Base-by-base conservation (phyloP, 2,888 invertebrate species). In the Labia minor region DNA sequence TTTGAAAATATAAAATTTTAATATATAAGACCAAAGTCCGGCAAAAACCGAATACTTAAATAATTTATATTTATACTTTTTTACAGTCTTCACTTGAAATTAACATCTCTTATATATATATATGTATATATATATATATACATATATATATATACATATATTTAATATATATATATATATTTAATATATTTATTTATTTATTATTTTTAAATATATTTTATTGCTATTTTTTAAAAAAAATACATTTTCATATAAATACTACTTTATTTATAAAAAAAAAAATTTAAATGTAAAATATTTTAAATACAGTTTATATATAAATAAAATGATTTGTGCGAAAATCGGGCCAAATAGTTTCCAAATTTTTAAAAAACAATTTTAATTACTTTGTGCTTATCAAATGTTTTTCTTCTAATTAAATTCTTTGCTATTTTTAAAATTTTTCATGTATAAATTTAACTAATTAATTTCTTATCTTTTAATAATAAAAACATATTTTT, bases 181-280 rank as follows among this genome's bases (percentile, higher is more conserved):
- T n/a, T n/a, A n/a, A n/a, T n/a, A n/a, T n/a, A n/a, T n/a, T n/a
- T n/a, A n/a, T n/a, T n/a, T 49, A n/a, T 10, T 49, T n/a, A 2
- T 49, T 49, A 3, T 49, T 49, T 49, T 49, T 49, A n/a, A 49
- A 49, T 49, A 8, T 49, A n/a, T 3, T 49, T 49, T 49, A 49
- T 49, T 49, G 49, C 49, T 49, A 49, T 49, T 49, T 49, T 14
- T 49, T 49, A 49, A 49, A 49, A 49, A 49, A 49, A 10, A 49
- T 10, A 49, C 49, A 49, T 49, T 14, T 49, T 49, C 4, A 3
- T 49, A 49, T 49, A 33, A 33, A 33, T 33, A 33, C 11, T 33
- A 33, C 11, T 33, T 33, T 33, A 33, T 33, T 33, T 33, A 8
- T 33, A 8, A 33, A 33, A 33, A 33, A 8, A 6, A 33, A 33